Base-by-base conservation (phyloP, 2,797 vertebrate species). In the Sebastes diaconus region DNA sequence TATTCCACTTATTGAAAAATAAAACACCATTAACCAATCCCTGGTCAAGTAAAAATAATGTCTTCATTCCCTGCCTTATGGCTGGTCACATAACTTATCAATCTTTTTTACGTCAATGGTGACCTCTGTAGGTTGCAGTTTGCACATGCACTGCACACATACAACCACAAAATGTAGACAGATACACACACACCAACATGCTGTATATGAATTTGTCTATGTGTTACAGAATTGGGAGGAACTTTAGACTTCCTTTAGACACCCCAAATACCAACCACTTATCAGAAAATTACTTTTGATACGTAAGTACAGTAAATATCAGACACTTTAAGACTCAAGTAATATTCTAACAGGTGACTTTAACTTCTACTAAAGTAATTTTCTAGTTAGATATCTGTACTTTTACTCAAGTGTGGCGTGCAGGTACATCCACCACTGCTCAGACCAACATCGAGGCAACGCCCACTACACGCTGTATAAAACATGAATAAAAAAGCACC, bases 91-190 rank as follows among this genome's bases (percentile, higher is more conserved):
- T 14, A 75, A 70, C 9, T 5, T 13, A 42, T 63, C 34, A 46
- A 22, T 73, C 46, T 60, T 73, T 83, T 67, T 52, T 39, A 69
- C 30, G 24, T 55, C 55, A 76, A 70, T 34, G 50, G 84, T 75
- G 92, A 89, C 89, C 84, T 84, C 84, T 87, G 70, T 42, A 81
- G 87, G 75, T 20, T 34, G 36, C 57, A 73, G 6, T 25, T 13
- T 75, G 83, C 55, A 79, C 61, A 72, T 88, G 69, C 83, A 79
- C 27, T 50, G 25, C n/a, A 55, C 22, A 12, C n/a, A 58, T 3
- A 54, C 13, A 50, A 36, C 6, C 32, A 32, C 50, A 52, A 27
- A 34, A 55, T 65, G 50, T 0, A 20, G 30, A 2, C 16, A 32
- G 7, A 68, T 2, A 32, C 27, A 4, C 3, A 29, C 6, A 61